These are phyloP conservation scores for Aleadryas rufinucha DNA, from an alignment of 2,113 vertebrate species.

Conservation along the genomic window DNA sequence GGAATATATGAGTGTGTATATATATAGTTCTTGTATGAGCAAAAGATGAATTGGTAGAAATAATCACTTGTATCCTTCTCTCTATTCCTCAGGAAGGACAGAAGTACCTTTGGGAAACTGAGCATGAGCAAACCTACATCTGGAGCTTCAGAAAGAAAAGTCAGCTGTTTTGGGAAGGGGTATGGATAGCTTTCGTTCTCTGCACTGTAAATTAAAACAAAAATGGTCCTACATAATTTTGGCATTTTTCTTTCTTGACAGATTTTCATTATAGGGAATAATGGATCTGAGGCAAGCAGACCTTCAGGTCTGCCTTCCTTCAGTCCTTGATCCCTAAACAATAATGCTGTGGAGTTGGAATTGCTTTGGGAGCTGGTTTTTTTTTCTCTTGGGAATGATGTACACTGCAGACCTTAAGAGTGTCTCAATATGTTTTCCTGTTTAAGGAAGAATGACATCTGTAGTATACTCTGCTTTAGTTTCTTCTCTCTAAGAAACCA, in stretches of 20 bases:
- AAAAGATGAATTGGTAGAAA: neutral
- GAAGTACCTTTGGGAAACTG: conserved; percentile 82
- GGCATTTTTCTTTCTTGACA: neutral
- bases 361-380: neutral
- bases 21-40: neutral
- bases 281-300: neutral
- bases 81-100: conserved; percentile 75
- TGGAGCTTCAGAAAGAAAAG: conserved; percentile 83
- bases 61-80: neutral
- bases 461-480: neutral
- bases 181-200: neutral
- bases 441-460: neutral
- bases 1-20: neutral
- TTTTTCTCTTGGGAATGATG: neutral
- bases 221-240: neutral
- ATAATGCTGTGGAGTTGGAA: neutral
- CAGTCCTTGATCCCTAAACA: neutral
- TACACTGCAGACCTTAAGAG: neutral
- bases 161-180: conserved; percentile 87
- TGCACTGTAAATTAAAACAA: neutral
- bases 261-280: neutral
- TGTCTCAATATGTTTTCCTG: neutral
- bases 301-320: neutral
- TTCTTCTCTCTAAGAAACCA: neutral
- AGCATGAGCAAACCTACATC: conserved; percentile 79